Evolutionary conservation across 1,140 invertebrate species (phyloP).

Genomic region (Drosophila albomicans): DNA sequence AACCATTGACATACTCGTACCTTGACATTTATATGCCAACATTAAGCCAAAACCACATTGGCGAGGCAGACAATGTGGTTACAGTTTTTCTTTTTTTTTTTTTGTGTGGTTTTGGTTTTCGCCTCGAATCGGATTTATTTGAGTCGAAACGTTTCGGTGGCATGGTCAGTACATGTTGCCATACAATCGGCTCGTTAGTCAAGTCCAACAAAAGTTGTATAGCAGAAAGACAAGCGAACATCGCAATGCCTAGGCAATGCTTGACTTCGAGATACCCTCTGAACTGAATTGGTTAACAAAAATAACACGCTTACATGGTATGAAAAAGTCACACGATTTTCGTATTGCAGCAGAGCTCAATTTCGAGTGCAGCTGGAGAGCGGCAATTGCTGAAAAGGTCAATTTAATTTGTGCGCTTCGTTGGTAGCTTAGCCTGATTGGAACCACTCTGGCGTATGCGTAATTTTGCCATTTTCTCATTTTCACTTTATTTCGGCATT

Average conservation of each 20-base stretch:
- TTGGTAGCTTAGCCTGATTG: constrained; percentile 48
- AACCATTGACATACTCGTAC: constrained; percentile 53
- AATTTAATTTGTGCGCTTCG: constrained; percentile 66
- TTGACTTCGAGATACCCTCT: not conserved
- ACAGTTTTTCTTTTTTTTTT: not conserved
- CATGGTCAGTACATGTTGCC: constrained; percentile 28
- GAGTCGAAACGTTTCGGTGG: constrained; percentile 36
- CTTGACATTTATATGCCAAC: constrained; percentile 74
- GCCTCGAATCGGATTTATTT: constrained; percentile 63
- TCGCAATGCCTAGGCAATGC: not conserved
- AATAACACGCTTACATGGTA: not conserved
- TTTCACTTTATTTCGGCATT: constrained; percentile 33
- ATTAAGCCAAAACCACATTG: constrained; percentile 17
- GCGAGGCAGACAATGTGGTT: constrained; percentile 32
- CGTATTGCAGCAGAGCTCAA: constrained; percentile 12
- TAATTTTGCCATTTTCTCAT: constrained; percentile 35
- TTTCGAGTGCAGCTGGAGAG: constrained; percentile 25
- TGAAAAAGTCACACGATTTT: constrained; percentile 15
- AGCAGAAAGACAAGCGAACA: not conserved
- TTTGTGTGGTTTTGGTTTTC: constrained; percentile 19
- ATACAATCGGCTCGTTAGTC: constrained; percentile 61
- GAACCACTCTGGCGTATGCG: constrained; percentile 61
- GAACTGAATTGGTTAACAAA: no score
- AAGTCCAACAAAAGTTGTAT: constrained; percentile 2
- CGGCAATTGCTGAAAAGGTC: constrained; percentile 64